Evolutionary conservation across 2,888 invertebrate genomes (phyloP), one percentile per base, ranked within the genome.

Genomic region (Spisula solida): DNA sequence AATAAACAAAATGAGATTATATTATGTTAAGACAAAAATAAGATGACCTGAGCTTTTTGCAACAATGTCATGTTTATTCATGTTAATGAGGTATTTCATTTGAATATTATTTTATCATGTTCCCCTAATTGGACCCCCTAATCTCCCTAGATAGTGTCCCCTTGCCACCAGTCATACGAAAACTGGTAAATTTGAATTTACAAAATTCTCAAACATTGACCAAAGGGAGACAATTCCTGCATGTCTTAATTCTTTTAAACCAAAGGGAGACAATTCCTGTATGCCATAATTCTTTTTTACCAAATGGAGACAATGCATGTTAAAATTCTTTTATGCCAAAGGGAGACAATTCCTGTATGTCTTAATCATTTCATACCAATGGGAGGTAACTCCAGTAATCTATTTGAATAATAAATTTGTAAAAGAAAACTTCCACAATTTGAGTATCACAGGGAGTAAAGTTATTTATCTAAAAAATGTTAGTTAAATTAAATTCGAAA

Each of bases 61-160:
- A 75, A 12, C 14, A 31, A 75, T 34, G 75, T 75, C 75, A 75
- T 75, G 75, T 34, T 75, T 75, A 75, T 34, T 31, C 31, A 75
- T 31, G 18, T 75, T 34, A 31, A 34, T 75, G 75, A 75, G 75
- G 75, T 75, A 75, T 34, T 75, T 34, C 12, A 18, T 34, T 34
- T 25, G 18, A 25, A 75, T 31, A 34, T 31, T 18, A 75, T 75
- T 16, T 31, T 31, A 75, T 31, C 18, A 75, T 75, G 1, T 5
- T 34, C 75, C 34, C 16, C 18, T 18, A 31, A 14, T 75, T 31
- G 75, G 75, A 31, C 31, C 75, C 31, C 75, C 12, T n/a, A 75
- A 18, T 75, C 31, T 20, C 75, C 75, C 34, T 31, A 25, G 10
- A 75, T 16, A 4, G 18, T 5, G 2, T 2, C 10, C 75, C 75